phyloP scores from a whole-genome alignment of 2,888 invertebrate species.

The Halocaridina rubra region DNA sequence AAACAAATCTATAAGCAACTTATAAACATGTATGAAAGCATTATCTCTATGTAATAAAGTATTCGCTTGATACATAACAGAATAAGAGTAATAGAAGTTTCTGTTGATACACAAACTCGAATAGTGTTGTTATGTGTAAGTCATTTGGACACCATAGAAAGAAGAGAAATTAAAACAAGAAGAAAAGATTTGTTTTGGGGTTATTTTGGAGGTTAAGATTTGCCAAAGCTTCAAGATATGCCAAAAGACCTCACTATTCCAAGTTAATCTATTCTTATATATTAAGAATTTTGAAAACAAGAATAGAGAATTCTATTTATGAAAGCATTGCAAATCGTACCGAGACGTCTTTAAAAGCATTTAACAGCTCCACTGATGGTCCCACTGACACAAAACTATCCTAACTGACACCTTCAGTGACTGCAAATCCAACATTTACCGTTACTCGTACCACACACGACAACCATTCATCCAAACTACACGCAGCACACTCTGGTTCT shows the following conservation, averaged over 20 bases:
- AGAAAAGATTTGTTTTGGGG: not conserved
- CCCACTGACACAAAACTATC: not conserved
- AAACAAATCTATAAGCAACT: not conserved
- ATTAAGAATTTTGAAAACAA: not conserved
- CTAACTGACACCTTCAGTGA: not conserved
- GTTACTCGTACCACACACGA: not conserved
- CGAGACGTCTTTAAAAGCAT: not conserved
- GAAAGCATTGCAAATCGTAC: not conserved
- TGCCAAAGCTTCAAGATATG: not conserved
- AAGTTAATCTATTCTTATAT: not conserved
- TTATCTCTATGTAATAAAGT: no score
- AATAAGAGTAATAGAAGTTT: no score
- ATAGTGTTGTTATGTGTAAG: no score
- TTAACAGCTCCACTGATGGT: not conserved
- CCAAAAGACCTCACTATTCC: not conserved
- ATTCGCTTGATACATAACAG: no score
- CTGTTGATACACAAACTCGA: no score
- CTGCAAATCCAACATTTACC: not conserved
- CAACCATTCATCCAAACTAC: not conserved
- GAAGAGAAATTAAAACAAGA: no score
- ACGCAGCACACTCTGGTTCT: no score
- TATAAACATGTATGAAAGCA: not conserved
- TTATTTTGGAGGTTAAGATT: not conserved
- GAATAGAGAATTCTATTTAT: no score
- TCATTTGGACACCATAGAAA: no score